Base-by-base conservation (phyloP, 2,797 vertebrate genomes). In the Chanos chanos region DNA sequence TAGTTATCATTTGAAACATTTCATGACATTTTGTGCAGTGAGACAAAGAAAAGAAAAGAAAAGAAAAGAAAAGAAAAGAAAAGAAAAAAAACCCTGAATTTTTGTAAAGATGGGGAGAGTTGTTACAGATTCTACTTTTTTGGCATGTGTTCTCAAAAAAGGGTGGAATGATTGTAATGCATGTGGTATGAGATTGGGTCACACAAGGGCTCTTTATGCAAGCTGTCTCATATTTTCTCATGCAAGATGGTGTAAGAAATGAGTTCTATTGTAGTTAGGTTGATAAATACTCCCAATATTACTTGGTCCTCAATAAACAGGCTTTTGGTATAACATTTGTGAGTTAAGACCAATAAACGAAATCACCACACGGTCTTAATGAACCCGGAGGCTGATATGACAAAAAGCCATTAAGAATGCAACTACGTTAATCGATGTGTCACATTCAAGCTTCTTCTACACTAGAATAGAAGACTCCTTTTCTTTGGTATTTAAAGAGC, bases 121-220 rank as follows among this genome's bases (percentile, higher is more conserved):
- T 72, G 54, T 41, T 50, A 33, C 47, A 45, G 27, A 47, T 13
- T 30, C 49, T 40, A 60, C 49, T 43, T 15, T 22, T 22, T 34
- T 37, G 58, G 68, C 76, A 75, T 73, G 72, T 59, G 41, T 71
- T 64, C 58, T 63, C 47, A 22, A 30, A 53, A 65, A 13, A 53
- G 45, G 16, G 9, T 56, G 41, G 50, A 55, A 62, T 60, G 51
- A 63, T 71, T 73, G 52, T 71, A 40, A 66, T 75, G 76, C 74
- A 77, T 77, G 76, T 61, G 34, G 54, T 61, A 28, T 59, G 51
- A 61, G 60, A 68, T 50, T 60, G 30, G 69, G 40, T 68, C 48
- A 71, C 49, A 64, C 51, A 68, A 76, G 58, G 70, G 68, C 63
- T 76, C 66, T 73, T 68, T 74, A 60, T 71, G 60, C 64, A 41